phyloP scores from a whole-genome alignment of 92 coral and sea anemone species.

The Epizoanthus illoricatus region DNA sequence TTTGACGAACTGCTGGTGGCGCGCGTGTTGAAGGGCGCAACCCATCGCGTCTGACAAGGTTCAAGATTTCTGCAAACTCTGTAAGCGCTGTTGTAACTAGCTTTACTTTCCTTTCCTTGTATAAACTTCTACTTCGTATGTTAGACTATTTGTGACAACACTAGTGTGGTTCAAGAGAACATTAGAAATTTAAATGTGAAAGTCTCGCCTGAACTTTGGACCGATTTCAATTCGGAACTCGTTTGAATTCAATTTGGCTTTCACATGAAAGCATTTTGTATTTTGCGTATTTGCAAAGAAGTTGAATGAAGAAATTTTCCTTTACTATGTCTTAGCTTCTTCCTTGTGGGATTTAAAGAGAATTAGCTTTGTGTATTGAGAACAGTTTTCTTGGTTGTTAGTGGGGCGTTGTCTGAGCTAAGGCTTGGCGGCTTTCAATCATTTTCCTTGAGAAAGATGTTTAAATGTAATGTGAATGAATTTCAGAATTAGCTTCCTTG shows the following conservation, averaged over 20 bases:
- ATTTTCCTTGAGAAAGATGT: neutral
- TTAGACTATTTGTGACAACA: neutral
- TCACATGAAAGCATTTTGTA: neutral
- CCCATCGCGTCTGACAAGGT: constrained; percentile 14
- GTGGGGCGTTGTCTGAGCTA: constrained; percentile 40
- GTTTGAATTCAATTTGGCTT: constrained; percentile 16
- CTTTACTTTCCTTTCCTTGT: neutral
- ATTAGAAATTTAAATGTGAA: neutral
- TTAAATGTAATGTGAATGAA: neutral
- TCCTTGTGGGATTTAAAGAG: constrained; percentile 9
- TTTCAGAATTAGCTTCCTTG: neutral
- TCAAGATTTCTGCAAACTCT: constrained; percentile 37
- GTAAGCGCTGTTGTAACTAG: constrained; percentile 20
- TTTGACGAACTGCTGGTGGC: constrained; percentile 8
- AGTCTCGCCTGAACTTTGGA: constrained; percentile 4
- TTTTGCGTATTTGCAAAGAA: constrained; percentile 9
- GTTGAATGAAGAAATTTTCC: constrained; percentile 26
- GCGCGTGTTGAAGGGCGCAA: constrained; percentile 42
- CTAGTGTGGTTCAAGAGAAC: neutral
- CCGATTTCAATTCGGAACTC: constrained; percentile 5
- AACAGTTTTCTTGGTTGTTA: neutral
- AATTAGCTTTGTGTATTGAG: constrained; percentile 12
- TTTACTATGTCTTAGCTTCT: neutral
- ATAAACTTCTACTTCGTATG: neutral
- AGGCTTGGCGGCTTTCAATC: constrained; percentile 20